Conservation (phyloP, 92 coral and sea anemone species). For the Zoanthus gigantus region DNA sequence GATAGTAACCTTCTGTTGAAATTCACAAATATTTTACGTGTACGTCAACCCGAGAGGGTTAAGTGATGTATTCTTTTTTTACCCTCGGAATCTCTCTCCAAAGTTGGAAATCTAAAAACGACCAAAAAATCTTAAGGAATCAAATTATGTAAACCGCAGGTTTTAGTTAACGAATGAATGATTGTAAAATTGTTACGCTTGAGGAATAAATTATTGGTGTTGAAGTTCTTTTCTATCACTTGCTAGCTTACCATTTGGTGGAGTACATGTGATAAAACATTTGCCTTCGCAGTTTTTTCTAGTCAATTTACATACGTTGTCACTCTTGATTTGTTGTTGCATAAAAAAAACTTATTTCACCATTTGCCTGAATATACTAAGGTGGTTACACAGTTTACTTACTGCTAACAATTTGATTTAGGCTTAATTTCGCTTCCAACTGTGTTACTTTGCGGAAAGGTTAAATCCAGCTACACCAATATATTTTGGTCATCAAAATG, state of each 20-base stretch:
- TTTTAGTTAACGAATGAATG: constrained; percentile 4
- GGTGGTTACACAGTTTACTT: constrained; percentile 10
- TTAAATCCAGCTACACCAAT: background rate
- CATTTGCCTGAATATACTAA: background rate
- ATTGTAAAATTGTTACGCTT: background rate
- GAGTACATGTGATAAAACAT: background rate
- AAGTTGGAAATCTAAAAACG: constrained; percentile 14
- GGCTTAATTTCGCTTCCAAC: constrained; percentile 22
- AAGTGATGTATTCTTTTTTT: too few relatives aligned
- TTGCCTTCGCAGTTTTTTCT: background rate
- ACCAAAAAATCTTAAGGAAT: constrained; percentile 11
- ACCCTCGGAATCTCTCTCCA: background rate
- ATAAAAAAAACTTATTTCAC: background rate
- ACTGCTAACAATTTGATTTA: constrained; percentile 2
- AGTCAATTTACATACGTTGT: constrained; percentile 21
- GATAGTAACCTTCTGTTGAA: constrained; percentile 12
- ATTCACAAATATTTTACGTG: background rate
- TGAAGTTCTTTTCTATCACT: background rate
- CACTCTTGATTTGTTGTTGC: constrained; percentile 25
- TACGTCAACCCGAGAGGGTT: too few relatives aligned
- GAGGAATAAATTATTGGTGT: background rate
- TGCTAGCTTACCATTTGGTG: background rate
- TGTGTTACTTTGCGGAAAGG: constrained; percentile 7
- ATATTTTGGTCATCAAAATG: constrained; percentile 3
- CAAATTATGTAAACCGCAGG: constrained; percentile 7